Conservation (phyloP, 2,888 invertebrate species). For the Zaprionus bogoriensis region DNA sequence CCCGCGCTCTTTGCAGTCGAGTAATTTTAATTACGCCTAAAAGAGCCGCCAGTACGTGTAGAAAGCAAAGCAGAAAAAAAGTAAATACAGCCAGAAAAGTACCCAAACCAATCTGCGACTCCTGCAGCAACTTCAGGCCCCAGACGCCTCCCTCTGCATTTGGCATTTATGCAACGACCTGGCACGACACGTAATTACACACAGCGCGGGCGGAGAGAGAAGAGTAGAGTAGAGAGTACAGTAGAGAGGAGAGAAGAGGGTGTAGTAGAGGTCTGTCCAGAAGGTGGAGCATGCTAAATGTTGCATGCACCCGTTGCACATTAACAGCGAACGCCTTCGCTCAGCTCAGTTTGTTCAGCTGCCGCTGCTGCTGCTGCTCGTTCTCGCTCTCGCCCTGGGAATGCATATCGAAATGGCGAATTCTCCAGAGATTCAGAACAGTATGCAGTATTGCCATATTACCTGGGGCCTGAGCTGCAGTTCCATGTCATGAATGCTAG, state of each 20-base stretch:
- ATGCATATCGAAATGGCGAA: slow-evolving; percentile 41
- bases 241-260: neutral
- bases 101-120: slow-evolving; percentile 20
- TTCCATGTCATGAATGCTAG: neutral
- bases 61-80: slow-evolving; percentile 45
- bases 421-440: neutral
- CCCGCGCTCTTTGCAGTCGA: slow-evolving; percentile 49
- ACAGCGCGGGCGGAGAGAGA: slow-evolving; percentile 3
- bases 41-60: slow-evolving; percentile 67
- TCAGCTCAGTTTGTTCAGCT: slow-evolving; percentile 44
- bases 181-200: slow-evolving; percentile 62
- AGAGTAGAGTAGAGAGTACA: neutral
- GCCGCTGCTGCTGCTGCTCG: slow-evolving; percentile 14
- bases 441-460: neutral
- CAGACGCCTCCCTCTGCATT: slow-evolving; percentile 20
- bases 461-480: neutral
- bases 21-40: slow-evolving; percentile 79
- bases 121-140: neutral
- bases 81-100: slow-evolving; percentile 29
- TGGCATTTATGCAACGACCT: slow-evolving; percentile 66
- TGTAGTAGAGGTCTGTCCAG: no score
- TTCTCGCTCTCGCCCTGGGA: slow-evolving; percentile 4
- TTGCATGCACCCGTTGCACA: slow-evolving; percentile 70
- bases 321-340: slow-evolving; percentile 62
- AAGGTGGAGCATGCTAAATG: slow-evolving; percentile 67